phyloP scores from a whole-genome alignment of 1,140 invertebrate species.

The Hermatobates lingyangjiaoensis region DNA sequence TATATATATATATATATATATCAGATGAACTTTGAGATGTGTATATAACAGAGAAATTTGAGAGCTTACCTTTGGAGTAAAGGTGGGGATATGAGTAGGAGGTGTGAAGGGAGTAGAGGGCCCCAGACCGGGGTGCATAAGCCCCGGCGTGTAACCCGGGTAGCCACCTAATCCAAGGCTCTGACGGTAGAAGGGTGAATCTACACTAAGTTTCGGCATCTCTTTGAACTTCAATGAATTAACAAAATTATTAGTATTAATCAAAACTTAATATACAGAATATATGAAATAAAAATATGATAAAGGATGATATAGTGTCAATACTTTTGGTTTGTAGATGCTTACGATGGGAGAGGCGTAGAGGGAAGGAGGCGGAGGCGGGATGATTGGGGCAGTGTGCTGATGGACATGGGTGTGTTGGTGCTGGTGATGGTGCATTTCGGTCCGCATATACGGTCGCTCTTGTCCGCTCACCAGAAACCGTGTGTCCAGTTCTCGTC shows the following conservation, averaged over 20 bases:
- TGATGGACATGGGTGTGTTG: conserved; percentile 82
- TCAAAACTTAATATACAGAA: not conserved
- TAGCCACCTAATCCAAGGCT: conserved; percentile 50
- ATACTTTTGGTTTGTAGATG: too few species aligned
- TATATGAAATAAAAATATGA: not conserved
- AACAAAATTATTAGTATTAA: conserved; percentile 9
- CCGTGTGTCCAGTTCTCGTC: conserved; percentile 75
- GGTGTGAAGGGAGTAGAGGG: conserved; percentile 55
- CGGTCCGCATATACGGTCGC: conserved; percentile 51
- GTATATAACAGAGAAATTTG: too few species aligned
- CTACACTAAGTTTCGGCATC: conserved; percentile 61
- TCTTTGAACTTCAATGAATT: conserved; percentile 56
- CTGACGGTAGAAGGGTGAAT: conserved; percentile 56
- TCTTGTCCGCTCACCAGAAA: conserved; percentile 64
- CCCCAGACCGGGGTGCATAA: conserved; percentile 54
- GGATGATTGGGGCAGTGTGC: conserved; percentile 43
- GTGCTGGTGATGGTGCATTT: conserved; percentile 81
- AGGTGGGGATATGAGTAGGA: conserved; percentile 56
- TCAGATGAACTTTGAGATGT: too few species aligned
- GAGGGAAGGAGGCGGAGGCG: conserved; percentile 32
- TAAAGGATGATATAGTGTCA: too few species aligned
- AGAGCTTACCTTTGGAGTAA: conserved; percentile 69
- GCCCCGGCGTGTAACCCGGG: conserved; percentile 57
- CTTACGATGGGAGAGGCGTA: conserved; percentile 29
- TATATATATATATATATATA: too few species aligned